These are phyloP conservation scores for Limnothrissa miodon DNA, from an alignment of 2,113 vertebrate genomes.

Conservation along the genomic window DNA sequence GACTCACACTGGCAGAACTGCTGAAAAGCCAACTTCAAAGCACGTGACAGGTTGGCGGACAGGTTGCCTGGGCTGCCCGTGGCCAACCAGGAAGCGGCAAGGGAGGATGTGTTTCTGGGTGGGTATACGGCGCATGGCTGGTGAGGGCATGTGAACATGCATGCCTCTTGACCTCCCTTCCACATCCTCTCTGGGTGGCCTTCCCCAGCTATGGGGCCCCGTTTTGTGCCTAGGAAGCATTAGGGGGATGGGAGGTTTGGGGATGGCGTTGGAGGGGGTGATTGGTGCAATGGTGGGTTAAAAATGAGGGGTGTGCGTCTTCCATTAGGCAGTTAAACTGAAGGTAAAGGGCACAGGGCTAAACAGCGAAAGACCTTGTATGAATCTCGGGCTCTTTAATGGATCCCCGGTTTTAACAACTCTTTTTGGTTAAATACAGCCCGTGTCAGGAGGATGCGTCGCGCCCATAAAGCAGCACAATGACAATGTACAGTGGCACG, in stretches of 20 bases:
- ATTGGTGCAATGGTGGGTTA: constrained; percentile 47
- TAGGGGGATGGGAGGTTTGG: not conserved
- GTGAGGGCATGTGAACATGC: constrained; percentile 11
- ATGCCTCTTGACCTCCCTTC: constrained; percentile 32
- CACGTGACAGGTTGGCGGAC: not conserved
- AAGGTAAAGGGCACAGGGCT: constrained; percentile 87
- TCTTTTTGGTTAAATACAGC: constrained; percentile 99
- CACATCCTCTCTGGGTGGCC: constrained; percentile 32
- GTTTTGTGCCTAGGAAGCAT: constrained; percentile 45
- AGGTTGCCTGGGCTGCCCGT: not conserved
- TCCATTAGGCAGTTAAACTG: constrained; percentile 90
- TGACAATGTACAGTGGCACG: constrained; percentile 99
- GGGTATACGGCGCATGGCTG: not conserved
- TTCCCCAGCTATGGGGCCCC: constrained; percentile 2
- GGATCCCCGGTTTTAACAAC: constrained; percentile 96
- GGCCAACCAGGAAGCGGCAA: not conserved
- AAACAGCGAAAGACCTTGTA: constrained; percentile 90
- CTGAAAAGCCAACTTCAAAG: not conserved
- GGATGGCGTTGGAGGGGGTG: not conserved
- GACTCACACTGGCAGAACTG: not conserved
- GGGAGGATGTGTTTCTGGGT: constrained; percentile 1
- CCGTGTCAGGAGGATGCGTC: constrained; percentile 94
- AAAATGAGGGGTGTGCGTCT: constrained; percentile 49
- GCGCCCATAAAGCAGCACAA: constrained; percentile 96
- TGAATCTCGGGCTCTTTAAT: constrained; percentile 88